Conservation (phyloP, 1,140 invertebrate species). For the Heliothis subflexa region DNA sequence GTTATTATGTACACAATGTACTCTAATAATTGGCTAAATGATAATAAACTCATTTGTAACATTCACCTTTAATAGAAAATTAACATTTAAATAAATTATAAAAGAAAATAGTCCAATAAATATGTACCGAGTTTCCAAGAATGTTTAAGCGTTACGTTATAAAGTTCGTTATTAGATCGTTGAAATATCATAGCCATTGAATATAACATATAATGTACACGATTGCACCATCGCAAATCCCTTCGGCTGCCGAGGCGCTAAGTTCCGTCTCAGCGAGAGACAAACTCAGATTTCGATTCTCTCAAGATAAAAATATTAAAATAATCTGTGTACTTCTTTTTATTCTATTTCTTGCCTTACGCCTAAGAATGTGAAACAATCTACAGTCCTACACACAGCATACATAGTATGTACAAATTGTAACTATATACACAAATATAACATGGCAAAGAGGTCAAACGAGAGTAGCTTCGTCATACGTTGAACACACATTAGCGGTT, state of each 20-base stretch:
- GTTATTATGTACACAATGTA: constrained; percentile 76
- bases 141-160: constrained; percentile 31
- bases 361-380: constrained; percentile 76
- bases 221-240: constrained; percentile 57
- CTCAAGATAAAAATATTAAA: constrained; percentile 53
- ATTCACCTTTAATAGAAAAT: constrained; percentile 68
- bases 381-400: constrained; percentile 81
- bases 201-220: constrained; percentile 52
- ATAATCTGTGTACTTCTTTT: constrained; percentile 60
- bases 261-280: background rate
- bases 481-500: constrained; percentile 60
- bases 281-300: background rate
- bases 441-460: constrained; percentile 65
- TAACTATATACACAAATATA: constrained; percentile 82
- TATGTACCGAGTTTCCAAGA: constrained; percentile 39
- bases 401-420: constrained; percentile 83
- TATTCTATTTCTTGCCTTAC: constrained; percentile 66
- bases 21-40: constrained; percentile 66
- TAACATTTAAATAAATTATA: constrained; percentile 53
- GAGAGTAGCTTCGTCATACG: constrained; percentile 58
- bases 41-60: constrained; percentile 69
- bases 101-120: constrained; percentile 48
- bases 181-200: constrained; percentile 59
- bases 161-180: constrained; percentile 47
- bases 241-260: background rate